phyloP scores from a whole-genome alignment of 2,113 vertebrate genomes.

The Brachypodius melanocephalos region DNA sequence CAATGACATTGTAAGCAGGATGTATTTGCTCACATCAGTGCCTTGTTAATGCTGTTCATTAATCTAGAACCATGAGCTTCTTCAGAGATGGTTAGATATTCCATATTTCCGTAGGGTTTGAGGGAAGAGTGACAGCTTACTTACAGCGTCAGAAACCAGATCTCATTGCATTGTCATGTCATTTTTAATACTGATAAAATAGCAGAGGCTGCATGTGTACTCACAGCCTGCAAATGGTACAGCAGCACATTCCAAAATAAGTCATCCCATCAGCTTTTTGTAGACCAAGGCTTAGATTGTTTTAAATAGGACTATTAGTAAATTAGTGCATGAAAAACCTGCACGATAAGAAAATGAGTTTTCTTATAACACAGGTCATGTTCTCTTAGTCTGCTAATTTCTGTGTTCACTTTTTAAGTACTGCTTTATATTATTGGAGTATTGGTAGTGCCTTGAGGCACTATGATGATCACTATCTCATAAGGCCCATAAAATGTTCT shows the following conservation, averaged over 20 bases:
- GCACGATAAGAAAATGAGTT: neutral
- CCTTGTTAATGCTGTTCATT: constrained; percentile 74
- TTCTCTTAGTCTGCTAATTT: neutral
- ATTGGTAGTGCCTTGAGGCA: neutral
- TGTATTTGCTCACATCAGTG: constrained; percentile 70
- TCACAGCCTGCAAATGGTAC: constrained; percentile 13
- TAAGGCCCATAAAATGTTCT: neutral
- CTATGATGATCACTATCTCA: neutral
- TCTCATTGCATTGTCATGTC: constrained; percentile 56
- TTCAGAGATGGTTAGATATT: constrained; percentile 70
- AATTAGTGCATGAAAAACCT: neutral
- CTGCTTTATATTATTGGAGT: neutral
- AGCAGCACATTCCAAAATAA: neutral
- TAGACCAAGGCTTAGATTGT: neutral
- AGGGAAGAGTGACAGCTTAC: constrained; percentile 66
- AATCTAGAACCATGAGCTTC: constrained; percentile 75
- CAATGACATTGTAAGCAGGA: constrained; percentile 68
- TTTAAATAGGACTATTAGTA: neutral
- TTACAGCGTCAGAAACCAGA: constrained; percentile 63
- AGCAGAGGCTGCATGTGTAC: constrained; percentile 30
- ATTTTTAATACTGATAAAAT: constrained; percentile 73
- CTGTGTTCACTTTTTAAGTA: neutral
- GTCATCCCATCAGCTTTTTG: neutral
- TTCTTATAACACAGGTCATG: neutral
- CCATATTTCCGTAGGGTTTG: constrained; percentile 66